Evolutionary conservation across 2,888 invertebrate species (phyloP).

Genomic region (Campaea margaritaria): DNA sequence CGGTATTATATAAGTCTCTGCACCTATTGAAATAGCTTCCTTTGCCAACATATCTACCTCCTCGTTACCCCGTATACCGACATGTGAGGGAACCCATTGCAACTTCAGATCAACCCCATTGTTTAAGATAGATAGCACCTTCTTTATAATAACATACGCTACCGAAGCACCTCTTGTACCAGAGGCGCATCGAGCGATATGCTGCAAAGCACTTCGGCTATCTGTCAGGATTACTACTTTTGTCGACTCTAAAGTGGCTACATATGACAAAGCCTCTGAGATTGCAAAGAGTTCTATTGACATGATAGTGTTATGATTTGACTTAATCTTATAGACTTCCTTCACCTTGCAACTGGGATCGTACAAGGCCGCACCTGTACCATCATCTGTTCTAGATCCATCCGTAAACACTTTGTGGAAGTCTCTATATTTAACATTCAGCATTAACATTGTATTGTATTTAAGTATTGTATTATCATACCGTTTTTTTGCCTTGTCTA

Average conservation of each 20-base stretch:
- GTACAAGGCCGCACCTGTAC: background rate
- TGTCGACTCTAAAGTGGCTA: background rate
- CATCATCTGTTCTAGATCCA: constrained; percentile 1
- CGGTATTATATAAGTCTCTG: background rate
- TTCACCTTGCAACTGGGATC: background rate
- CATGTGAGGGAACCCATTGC: constrained; percentile 14
- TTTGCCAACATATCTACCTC: background rate
- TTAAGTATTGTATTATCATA: constrained; percentile 11
- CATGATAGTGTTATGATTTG: background rate
- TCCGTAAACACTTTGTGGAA: background rate
- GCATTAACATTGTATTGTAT: background rate
- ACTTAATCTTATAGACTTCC: background rate
- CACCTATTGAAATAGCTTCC: background rate
- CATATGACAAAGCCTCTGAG: constrained; percentile 9
- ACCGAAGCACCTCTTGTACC: constrained; percentile 25
- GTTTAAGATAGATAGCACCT: background rate
- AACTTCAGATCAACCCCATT: constrained; percentile 4
- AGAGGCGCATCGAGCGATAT: constrained; percentile 27
- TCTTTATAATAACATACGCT: constrained; percentile 17
- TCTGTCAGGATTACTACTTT: constrained; percentile 16
- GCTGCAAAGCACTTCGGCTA: constrained; percentile 25
- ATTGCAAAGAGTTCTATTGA: constrained; percentile 12
- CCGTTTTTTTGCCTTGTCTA: background rate
- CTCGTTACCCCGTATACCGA: constrained; percentile 44
- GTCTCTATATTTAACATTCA: constrained; percentile 8